Evolutionary conservation across 2,888 invertebrate species (phyloP).

Genomic region (Lepidonotus clava): DNA sequence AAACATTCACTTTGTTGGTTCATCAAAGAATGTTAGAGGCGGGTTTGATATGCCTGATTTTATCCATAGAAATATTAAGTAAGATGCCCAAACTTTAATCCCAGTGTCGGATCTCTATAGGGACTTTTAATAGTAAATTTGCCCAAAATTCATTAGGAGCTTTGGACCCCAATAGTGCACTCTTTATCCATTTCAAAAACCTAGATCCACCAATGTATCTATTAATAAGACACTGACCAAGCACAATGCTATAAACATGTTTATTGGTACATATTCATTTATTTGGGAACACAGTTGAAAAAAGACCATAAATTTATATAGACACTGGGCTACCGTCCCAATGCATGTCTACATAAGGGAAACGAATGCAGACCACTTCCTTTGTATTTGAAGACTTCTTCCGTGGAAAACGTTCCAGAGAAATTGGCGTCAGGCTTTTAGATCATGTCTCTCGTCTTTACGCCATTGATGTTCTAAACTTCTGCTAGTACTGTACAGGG

Average conservation of each 20-base stretch:
- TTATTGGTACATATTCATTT: constrained; percentile 11
- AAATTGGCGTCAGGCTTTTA: not conserved
- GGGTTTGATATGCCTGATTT: too few species aligned
- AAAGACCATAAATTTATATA: constrained; percentile 15
- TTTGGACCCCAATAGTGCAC: not conserved
- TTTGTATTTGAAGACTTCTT: not conserved
- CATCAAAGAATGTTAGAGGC: too few species aligned
- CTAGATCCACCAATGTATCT: not conserved
- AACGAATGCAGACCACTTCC: not conserved
- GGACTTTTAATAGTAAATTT: not conserved
- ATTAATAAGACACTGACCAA: not conserved
- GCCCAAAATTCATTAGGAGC: not conserved
- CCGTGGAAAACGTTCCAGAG: not conserved
- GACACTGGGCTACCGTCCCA: constrained; percentile 1
- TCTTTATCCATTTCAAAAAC: not conserved
- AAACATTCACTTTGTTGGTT: too few species aligned
- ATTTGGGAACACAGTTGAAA: constrained; percentile 7
- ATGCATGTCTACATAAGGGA: not conserved
- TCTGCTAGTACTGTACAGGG: not conserved
- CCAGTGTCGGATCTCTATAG: not conserved
- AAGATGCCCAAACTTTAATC: not conserved
- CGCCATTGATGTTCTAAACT: not conserved
- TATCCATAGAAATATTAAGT: not conserved
- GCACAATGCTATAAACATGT: constrained; percentile 4
- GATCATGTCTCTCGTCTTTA: too few species aligned